Base-by-base conservation (phyloP, 2,888 invertebrate species). In the Phengaris arion region DNA sequence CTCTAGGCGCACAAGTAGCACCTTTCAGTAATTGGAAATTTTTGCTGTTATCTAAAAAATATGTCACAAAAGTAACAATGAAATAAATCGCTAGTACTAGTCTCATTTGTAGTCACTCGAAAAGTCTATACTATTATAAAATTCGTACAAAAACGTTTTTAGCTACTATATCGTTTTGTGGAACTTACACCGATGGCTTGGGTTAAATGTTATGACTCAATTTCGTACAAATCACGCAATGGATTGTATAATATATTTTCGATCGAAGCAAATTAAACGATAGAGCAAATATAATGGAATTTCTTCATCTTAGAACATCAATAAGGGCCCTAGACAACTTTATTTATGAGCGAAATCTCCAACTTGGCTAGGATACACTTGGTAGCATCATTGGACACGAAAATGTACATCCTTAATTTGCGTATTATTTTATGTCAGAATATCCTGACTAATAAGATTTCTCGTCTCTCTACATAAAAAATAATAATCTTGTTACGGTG, bases 321-420 rank as follows among this genome's bases (percentile, higher is more conserved):
- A 81, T 76, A 81, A 88, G 87, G 78, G 81, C 83, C 79, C 87
- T 87, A 80, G 80, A 84, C 86, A 86, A 87, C 85, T 87, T 86
- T 88, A 89, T 89, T 89, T 89, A 88, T 87, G 87, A 87, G 86
- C 79, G 85, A 86, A 86, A 86, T 87, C 85, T 81, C 80, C 82
- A 81, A 82, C 79, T 80, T 77, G 79, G 78, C 80, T 81, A 75
- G 79, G 77, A 77, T 78, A 68, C 75, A 77, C 73, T 77, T 75
- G 79, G 78, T 74, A 75, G 78, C 76, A 74, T 72, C 72, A 72
- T 72, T 72, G 52, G 45, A 22, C 51, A 13, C 35, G 12, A 51
- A 72, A 72, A 72, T 54, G 54, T 54, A 72, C 2, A 54, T 52
- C 22, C 12, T 22, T 72, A 54, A 54, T 72, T 72, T 72, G 12